Evolutionary conservation across 2,797 vertebrate genomes (phyloP), one percentile per base, ranked within the genome.

Genomic region (Serranus cabrilla): DNA sequence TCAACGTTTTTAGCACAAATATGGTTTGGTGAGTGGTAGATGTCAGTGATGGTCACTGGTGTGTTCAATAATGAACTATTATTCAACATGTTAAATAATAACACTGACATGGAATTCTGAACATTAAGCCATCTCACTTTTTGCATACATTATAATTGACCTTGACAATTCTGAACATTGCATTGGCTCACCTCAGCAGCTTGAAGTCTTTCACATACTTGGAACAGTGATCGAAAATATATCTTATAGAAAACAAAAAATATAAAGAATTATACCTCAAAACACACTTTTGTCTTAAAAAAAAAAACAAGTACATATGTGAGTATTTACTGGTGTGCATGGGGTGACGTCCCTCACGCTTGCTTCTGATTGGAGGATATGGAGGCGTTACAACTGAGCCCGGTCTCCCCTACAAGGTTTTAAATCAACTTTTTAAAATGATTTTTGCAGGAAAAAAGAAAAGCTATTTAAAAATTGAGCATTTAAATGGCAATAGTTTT

Each of bases 361-460:
- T 50, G 14, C n/a, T 66, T 59, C 60, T 71, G 67, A 82, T 79
- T 71, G 74, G 71, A 71, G 47, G 69, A 54, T 20, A 39, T 54
- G 43, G 25, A 71, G 68, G 71, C 4, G 6, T 59, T 77, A 25
- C 56, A 81, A 31, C 71, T 60, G 72, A 67, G n/a, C 72, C 78
- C 27, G 21, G 59, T 66, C 74, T 67, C 71, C 67, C 45, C 71
- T 82, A 83, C 74, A 76, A 86, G 74, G 69, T 89, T 71, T 34
- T 76, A 85, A 89, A 90, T 90, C 86, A 88, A 94, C 95, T 96
- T 96, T n/a, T 27, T 27, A 27, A 27, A 27, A 27, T 27, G 96
- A 96, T 97, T 98, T 97, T 97, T 97, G 88, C 95, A 96, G 89
- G 80, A 85, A 62, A 76, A 80, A 84, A 49, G 57, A 89, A 93